Base-by-base conservation (phyloP, 2,888 invertebrate species). In the Microplitis manilae region DNA sequence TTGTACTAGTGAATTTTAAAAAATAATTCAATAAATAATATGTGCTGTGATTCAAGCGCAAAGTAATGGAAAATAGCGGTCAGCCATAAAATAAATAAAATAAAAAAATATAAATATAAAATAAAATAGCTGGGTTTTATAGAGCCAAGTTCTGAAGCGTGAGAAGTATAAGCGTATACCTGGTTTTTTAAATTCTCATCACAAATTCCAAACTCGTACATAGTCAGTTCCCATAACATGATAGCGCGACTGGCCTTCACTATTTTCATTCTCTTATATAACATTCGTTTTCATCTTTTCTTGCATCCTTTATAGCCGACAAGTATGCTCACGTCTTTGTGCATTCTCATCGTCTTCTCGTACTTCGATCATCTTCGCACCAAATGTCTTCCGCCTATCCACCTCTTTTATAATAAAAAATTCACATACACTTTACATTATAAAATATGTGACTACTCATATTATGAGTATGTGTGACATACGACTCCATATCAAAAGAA, bases 151-250 rank as follows among this genome's bases (percentile, higher is more conserved):
- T 75, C 40, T 60, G 65, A 60, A 77, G 67, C 60, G 30, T 30
- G 30, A 60, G 40, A 17, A 38, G 13, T 50, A 50, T 50, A 50
- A 50, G 9, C 65, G 59, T 30, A 41, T 72, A 2, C 20, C 41
- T 67, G 41, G 60, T 59, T 41, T 78, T 78, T 38, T 70, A 30
- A 67, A 78, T 59, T 78, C 73, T 62, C 70, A 70, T 78, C 73
- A 78, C 73, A 69, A 64, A 50, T 65, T 64, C 68, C 60, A 71
- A 64, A 77, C 67, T 74, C 62, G 50, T 67, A 60, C 65, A 30
- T 50, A 8, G 50, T 13, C 50, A 62, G 67, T 71, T 70, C 61
- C 73, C 74, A 71, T 71, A 77, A 77, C 68, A 73, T 77, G 50
- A 69, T 60, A 68, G 61, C 68, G 68, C 68, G 61, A 72, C 76